Percentiles rank a stretch among this genome's conserved stretches.
Evolutionary conservation across 2,113 vertebrate genomes (phyloP).

Genomic region (Bostrychus sinensis): DNA sequence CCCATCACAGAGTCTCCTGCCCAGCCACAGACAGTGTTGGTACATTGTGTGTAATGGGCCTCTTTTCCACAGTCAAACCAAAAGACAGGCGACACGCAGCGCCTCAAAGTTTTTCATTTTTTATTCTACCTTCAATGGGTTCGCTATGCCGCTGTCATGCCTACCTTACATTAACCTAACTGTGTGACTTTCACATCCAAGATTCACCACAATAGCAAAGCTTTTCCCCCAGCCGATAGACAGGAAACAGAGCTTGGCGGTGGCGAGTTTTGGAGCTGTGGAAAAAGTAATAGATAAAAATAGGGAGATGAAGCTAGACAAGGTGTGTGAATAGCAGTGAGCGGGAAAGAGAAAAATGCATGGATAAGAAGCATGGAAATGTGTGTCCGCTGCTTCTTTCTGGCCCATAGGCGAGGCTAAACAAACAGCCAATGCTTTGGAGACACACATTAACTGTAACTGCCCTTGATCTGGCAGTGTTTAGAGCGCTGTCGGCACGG

Average conservation of each 20-base stretch:
- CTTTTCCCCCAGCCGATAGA: constrained; percentile 41
- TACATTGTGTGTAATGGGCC: constrained; percentile 40
- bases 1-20: constrained; percentile 62
- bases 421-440: constrained; percentile 73
- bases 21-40: constrained; percentile 57
- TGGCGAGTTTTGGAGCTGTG: constrained; percentile 21
- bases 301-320: constrained; percentile 32
- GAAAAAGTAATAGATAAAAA: constrained; percentile 35
- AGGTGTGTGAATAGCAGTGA: constrained; percentile 57
- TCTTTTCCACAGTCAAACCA: constrained; percentile 28
- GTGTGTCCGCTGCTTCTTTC: constrained; percentile 65
- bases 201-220: constrained; percentile 47
- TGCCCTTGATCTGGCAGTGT: constrained; percentile 81
- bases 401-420: constrained; percentile 72
- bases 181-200: constrained; percentile 50
- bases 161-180: constrained; percentile 52
- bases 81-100: constrained; percentile 31
- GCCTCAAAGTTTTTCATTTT: constrained; percentile 34
- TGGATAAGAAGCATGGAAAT: constrained; percentile 57
- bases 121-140: constrained; percentile 48
- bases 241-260: constrained; percentile 35
- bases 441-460: constrained; percentile 82
- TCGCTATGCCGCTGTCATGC: constrained; percentile 59
- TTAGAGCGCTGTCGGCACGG: constrained; percentile 81
- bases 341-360: constrained; percentile 29